Conservation (phyloP, 2,113 vertebrate genomes). For the Dasyornis broadbenti region DNA sequence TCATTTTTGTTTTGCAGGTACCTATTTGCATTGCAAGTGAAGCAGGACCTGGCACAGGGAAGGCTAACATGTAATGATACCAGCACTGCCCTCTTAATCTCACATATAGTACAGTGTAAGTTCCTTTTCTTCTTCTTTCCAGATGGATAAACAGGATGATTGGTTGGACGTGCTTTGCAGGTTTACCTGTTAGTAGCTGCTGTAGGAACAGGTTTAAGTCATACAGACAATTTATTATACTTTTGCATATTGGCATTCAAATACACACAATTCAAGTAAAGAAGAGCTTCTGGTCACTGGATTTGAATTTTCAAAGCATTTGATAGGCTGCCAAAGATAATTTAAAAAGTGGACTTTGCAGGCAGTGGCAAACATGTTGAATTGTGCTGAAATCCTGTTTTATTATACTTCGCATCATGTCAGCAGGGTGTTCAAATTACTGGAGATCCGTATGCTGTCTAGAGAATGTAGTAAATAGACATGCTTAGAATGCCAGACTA, state of each 20-base stretch:
- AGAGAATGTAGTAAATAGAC: slow-evolving; percentile 18
- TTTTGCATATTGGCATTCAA: not conserved
- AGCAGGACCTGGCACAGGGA: slow-evolving; percentile 90
- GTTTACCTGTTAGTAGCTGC: not conserved
- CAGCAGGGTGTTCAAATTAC: not conserved
- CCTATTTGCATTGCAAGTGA: slow-evolving; percentile 96
- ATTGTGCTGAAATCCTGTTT: not conserved
- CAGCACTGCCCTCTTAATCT: slow-evolving; percentile 91
- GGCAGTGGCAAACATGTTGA: not conserved
- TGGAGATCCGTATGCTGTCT: not conserved
- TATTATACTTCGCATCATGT: not conserved
- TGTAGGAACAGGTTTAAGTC: not conserved
- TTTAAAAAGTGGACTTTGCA: not conserved
- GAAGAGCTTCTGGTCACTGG: not conserved
- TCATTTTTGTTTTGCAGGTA: slow-evolving; percentile 79
- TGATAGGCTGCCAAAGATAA: not conserved
- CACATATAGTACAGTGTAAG: slow-evolving; percentile 97
- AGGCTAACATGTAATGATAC: slow-evolving; percentile 89
- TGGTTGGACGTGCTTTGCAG: not conserved
- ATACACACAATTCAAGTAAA: not conserved
- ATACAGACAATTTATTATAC: not conserved
- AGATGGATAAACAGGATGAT: not conserved
- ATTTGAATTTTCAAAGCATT: not conserved
- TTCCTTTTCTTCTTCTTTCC: not conserved
- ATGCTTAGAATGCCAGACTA: not conserved